Conservation (phyloP, 2,888 invertebrate species). For the Hermaeophaga mercurialis region DNA sequence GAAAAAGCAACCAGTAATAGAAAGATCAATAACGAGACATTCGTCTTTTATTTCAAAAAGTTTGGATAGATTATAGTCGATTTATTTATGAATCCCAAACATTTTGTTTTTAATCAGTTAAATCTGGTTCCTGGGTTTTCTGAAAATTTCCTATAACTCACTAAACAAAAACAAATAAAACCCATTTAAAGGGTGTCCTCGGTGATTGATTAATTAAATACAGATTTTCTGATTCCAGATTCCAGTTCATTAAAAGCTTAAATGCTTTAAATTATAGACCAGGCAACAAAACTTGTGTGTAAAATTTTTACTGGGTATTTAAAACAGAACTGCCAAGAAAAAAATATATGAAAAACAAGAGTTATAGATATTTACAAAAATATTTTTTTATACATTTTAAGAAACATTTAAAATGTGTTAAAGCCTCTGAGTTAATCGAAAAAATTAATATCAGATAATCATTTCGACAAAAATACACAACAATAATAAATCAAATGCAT, state of each 20-base stretch:
- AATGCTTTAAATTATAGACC: slow-evolving; percentile 4
- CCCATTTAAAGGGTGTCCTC: slow-evolving; percentile 7
- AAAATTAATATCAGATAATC: too few species aligned
- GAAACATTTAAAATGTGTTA: too few species aligned
- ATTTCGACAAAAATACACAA: too few species aligned
- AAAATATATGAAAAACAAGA: too few species aligned
- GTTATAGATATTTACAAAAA: too few species aligned
- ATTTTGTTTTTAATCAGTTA: slow-evolving; percentile 6
- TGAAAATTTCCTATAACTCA: slow-evolving; percentile 2
- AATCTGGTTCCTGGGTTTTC: slow-evolving; percentile 5
- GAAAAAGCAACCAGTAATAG: not conserved
- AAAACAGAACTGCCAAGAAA: too few species aligned
- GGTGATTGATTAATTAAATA: slow-evolving; percentile 16
- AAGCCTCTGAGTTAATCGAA: too few species aligned
- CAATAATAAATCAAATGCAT: too few species aligned
- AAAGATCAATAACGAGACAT: not conserved
- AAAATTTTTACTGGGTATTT: too few species aligned
- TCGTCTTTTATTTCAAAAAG: not conserved
- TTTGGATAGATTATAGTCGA: not conserved
- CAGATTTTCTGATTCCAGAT: slow-evolving; percentile 11
- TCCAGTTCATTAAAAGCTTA: slow-evolving; percentile 6
- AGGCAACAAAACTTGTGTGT: too few species aligned
- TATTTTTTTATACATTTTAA: too few species aligned
- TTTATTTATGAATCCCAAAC: slow-evolving; percentile 8
- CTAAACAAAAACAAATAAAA: slow-evolving; percentile 9